A percentile compares a stretch with the other conserved stretches of the same genome.
Conservation (phyloP, 1,140 invertebrate genomes). For the Metaphire vulgaris region DNA sequence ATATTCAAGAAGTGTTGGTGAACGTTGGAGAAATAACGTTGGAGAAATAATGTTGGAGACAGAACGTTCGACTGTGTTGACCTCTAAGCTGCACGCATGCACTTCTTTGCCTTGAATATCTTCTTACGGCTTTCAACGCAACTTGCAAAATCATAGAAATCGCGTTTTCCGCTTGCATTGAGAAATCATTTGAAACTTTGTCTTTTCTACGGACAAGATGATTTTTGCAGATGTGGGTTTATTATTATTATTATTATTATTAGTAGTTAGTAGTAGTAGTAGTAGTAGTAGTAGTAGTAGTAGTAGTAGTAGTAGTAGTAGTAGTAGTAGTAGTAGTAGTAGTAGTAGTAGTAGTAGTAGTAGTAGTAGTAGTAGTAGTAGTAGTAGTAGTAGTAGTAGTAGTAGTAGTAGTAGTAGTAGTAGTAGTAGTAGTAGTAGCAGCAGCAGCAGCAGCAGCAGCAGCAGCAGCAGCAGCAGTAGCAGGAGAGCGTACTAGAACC, state of each 20-base stretch:
- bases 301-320: constrained; percentile 19
- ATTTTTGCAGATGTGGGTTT: too few species aligned
- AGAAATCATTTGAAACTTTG: too few species aligned
- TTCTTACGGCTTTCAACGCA: too few species aligned
- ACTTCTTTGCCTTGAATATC: too few species aligned
- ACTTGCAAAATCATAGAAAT: too few species aligned
- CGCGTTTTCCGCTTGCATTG: too few species aligned
- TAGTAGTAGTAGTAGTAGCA: constrained; percentile 15
- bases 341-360: constrained; percentile 19
- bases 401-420: constrained; percentile 19
- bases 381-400: constrained; percentile 19
- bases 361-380: constrained; percentile 19
- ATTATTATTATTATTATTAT: constrained; percentile 23
- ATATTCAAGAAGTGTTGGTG: too few species aligned
- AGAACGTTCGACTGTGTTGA: too few species aligned
- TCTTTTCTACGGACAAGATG: too few species aligned
- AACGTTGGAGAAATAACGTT: too few species aligned
- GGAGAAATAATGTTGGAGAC: too few species aligned
- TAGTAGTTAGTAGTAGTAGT: constrained; percentile 24
- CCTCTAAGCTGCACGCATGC: too few species aligned
- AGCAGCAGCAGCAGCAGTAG: constrained; percentile 5
- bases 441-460: constrained; percentile 16
- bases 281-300: constrained; percentile 19
- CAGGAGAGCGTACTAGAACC: neutral
- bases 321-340: constrained; percentile 19